phyloP scores from a whole-genome alignment of 2,888 invertebrate species.

The Xylocampa areola region DNA sequence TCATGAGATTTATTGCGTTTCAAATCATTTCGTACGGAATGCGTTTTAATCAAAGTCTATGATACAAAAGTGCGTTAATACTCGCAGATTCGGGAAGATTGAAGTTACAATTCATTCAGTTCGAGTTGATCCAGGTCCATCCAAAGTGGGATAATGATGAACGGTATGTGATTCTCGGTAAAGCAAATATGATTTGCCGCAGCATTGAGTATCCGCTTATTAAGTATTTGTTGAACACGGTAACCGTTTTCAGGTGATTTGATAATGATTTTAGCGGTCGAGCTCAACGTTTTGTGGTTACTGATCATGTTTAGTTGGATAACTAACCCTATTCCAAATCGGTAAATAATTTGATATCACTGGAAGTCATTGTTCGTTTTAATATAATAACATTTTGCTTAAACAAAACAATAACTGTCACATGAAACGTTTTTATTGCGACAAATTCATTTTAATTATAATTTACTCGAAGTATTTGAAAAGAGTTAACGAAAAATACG shows the following conservation, averaged over 20 bases:
- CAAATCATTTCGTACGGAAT: slow-evolving; percentile 11
- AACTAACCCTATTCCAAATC: too few relatives aligned
- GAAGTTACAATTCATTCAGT: slow-evolving; percentile 21
- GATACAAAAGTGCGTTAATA: slow-evolving; percentile 3
- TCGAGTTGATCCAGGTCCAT: slow-evolving; percentile 2
- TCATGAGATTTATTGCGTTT: slow-evolving; percentile 33
- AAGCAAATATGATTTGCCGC: slow-evolving; percentile 31
- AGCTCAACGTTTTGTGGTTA: too few relatives aligned
- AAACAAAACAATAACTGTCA: too few relatives aligned
- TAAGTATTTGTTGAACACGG: slow-evolving; percentile 27
- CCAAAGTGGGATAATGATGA: slow-evolving; percentile 20
- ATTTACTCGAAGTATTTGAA: too few relatives aligned
- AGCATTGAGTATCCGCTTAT: slow-evolving; percentile 25
- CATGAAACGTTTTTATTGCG: too few relatives aligned
- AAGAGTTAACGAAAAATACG: too few relatives aligned
- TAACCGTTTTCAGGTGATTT: slow-evolving; percentile 4
- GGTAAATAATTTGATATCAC: too few relatives aligned
- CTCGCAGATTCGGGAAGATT: slow-evolving; percentile 6
- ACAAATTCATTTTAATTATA: too few relatives aligned
- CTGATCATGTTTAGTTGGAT: too few relatives aligned
- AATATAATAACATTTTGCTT: too few relatives aligned
- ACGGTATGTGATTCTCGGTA: slow-evolving; percentile 34
- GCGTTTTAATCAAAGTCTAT: slow-evolving; percentile 5
- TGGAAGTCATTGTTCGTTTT: too few relatives aligned
- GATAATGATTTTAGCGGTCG: too few relatives aligned